Conservation (phyloP, 2,797 vertebrate genomes). For the Catharus ustulatus region DNA sequence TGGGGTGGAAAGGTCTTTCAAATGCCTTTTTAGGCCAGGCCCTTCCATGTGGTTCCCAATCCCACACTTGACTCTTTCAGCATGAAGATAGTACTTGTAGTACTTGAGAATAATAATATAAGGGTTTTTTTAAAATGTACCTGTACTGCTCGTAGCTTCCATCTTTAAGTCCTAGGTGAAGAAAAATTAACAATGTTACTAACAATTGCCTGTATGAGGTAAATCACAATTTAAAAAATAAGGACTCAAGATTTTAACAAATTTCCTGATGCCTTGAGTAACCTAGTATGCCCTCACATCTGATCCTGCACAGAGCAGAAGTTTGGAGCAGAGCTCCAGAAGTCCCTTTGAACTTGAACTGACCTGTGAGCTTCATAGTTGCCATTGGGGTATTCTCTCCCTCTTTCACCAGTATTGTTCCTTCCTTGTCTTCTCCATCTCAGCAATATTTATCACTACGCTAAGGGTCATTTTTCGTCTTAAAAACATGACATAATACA, state of each 20-base stretch:
- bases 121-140: slow-evolving; percentile 71
- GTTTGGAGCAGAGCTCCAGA: background rate
- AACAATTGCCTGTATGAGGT: background rate
- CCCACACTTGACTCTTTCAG: background rate
- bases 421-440: background rate
- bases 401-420: background rate
- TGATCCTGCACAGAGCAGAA: background rate
- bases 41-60: background rate
- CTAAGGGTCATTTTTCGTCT: background rate
- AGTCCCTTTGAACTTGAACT: background rate
- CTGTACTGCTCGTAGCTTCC: slow-evolving; percentile 95
- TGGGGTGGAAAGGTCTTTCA: background rate
- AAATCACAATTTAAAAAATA: background rate
- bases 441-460: background rate
- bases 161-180: slow-evolving; percentile 85
- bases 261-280: background rate
- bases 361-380: background rate
- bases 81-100: background rate
- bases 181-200: slow-evolving; percentile 49
- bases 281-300: background rate
- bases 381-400: background rate
- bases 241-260: background rate
- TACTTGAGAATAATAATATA: background rate
- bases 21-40: background rate
- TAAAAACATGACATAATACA: background rate